Base-by-base conservation (phyloP, 2,113 vertebrate species). In the Centropus bengalensis region DNA sequence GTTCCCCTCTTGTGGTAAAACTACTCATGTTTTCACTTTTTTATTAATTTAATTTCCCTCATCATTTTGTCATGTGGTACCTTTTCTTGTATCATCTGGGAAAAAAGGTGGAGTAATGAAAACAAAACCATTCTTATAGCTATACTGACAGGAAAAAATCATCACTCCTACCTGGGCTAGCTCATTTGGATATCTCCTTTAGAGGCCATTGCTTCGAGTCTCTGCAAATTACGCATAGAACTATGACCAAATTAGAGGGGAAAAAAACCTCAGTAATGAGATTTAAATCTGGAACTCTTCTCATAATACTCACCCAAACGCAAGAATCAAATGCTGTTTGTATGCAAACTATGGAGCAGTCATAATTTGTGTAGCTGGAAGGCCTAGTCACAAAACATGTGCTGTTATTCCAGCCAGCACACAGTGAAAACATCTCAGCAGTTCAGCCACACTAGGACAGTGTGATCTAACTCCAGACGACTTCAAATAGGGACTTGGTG, bases 371-470 rank as follows among this genome's bases (percentile, higher is more conserved):
- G 51, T 28, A 73, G 51, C 19, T 32, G 42, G 44, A 38, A 77
- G 28, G 21, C 44, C 28, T 10, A 4, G 14, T 7, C 54, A 24
- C n/a, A 82, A 82, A 4, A 3, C 15, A 10, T 1, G 45, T 66
- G 51, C 47, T 67, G 36, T 52, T 0, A 0, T 49, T 88, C 22
- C 1, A 8, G 62, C 42, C 33, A 0, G 1, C n/a, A 30, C 10
- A 18, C 36, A 10, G 45, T 90, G 64, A 32, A 60, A n/a, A 27
- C 26, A 40, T 8, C 18, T 32, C 54, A 26, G 23, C 49, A 55
- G 8, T 22, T 68, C 32, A 30, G 15, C 45, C 2, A 2, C 30
- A 22, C 58, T 44, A 52, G 58, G n/a, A 49, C 64, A 42, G 8
- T 1, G 19, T 18, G 21, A 42, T 42, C 36, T 51, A 74, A 6